phyloP scores from a whole-genome alignment of 35 echinoderm and acorn worm genomes.

The Heliocidaris erythrogramma region DNA sequence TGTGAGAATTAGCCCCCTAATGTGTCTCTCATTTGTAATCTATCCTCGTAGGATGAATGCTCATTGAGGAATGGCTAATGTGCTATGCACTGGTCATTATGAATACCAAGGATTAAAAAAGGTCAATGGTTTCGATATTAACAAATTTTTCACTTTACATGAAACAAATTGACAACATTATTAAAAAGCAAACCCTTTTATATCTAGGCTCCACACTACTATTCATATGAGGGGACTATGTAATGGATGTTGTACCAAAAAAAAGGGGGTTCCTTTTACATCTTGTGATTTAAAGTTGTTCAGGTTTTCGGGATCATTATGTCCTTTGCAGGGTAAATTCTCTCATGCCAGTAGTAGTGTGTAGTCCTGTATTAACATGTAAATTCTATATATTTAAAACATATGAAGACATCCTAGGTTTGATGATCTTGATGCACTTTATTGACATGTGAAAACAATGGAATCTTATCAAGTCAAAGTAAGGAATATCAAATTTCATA shows the following conservation, averaged over 20 bases:
- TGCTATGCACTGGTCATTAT: background rate
- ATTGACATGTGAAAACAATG: background rate
- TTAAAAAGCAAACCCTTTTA: background rate
- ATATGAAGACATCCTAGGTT: too few relatives aligned
- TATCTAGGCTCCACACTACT: background rate
- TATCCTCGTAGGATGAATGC: background rate
- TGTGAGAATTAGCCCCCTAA: constrained; percentile 39
- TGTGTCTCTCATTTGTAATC: constrained; percentile 2
- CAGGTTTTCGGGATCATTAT: too few relatives aligned
- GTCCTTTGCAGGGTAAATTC: too few relatives aligned
- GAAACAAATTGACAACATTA: background rate
- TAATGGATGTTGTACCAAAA: too few relatives aligned
- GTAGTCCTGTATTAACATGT: too few relatives aligned
- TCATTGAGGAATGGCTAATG: background rate
- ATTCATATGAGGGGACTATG: too few relatives aligned
- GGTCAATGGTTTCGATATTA: background rate
- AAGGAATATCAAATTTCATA: background rate
- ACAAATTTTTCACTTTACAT: background rate
- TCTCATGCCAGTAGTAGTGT: too few relatives aligned
- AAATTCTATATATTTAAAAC: too few relatives aligned
- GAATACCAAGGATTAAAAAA: background rate
- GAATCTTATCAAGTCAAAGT: background rate
- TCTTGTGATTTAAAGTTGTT: too few relatives aligned
- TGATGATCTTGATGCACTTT: background rate
- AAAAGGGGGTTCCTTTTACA: too few relatives aligned